Evolutionary conservation across 1,140 invertebrate species (phyloP), one percentile per base, ranked within the genome.

Genomic region (Ctenoplectra terminalis): DNA sequence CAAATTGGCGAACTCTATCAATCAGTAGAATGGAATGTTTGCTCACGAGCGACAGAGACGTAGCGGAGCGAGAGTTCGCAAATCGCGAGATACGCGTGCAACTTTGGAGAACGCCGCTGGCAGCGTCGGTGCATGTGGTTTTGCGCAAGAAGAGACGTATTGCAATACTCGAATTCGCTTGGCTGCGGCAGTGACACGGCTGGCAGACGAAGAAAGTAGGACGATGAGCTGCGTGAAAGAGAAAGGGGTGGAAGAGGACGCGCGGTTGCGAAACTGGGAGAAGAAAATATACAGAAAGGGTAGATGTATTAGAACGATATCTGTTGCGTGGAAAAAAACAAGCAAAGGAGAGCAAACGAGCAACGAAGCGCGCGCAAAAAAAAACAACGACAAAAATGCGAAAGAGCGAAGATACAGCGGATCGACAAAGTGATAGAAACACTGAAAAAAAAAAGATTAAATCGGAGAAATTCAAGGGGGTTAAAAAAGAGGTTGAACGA

Each of bases 171-270:
- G 31, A 82, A 80, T 86, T 56, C 81, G 75, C 71, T 54, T 76
- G 46, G 52, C 54, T 71, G 63, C 58, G 31, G 43, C 56, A 60
- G 69, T 72, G 86, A 83, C 83, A 69, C 72, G 74, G 26, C 46
- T 69, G 54, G 75, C 71, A 75, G 77, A 69, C 56, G 86, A 83
- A 69, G 80, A 85, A 82, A 87, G 67, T 82, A 70, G 79, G 80
- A 64, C 72, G 82, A 73, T 50, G 74, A 83, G 40, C 64, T 58
- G 26, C 40, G 46, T 34, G 52, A 84, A 79, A 58, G 67, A 88
- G 78, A 88, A 73, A 63, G 46, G 80, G 67, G 71, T 81, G 71
- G 54, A 72, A 29, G 61, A 26, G 48, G 48, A 34, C 29, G 26
- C 40, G 26, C 29, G 4, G 54, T 23, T 9, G 26, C 69, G 56